Evolutionary conservation across 92 coral and sea anemone genomes (phyloP).

Genomic region (Zoanthus gigantus): DNA sequence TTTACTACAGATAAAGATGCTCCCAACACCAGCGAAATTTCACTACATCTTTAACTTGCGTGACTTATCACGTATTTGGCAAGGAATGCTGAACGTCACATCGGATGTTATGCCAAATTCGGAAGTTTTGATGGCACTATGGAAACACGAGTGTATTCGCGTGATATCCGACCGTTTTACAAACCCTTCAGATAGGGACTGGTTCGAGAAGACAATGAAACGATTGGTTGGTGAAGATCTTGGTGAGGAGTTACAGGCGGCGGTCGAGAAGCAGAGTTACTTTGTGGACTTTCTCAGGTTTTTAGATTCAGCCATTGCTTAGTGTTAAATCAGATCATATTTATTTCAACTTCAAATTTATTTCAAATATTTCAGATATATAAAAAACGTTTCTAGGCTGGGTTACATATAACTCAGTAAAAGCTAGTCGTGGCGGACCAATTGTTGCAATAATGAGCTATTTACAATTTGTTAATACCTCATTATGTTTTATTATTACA

Average conservation of each 20-base stretch:
- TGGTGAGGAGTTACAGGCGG: conserved; percentile 81
- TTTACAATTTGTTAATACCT: too few relatives aligned
- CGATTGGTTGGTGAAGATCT: conserved; percentile 90
- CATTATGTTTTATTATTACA: too few relatives aligned
- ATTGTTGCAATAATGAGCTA: too few relatives aligned
- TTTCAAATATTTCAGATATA: too few relatives aligned
- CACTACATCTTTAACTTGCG: conserved; percentile 99
- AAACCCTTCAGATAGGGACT: conserved; percentile 88
- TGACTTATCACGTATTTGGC: conserved; percentile 98
- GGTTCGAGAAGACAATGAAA: conserved; percentile 98
- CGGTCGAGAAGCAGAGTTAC: conserved; percentile 78
- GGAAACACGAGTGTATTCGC: conserved; percentile 98
- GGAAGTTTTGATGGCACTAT: conserved; percentile 73
- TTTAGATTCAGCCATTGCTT: neutral
- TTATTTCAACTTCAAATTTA: neutral
- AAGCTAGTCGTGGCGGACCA: too few relatives aligned
- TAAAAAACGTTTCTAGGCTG: too few relatives aligned
- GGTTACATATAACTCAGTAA: too few relatives aligned
- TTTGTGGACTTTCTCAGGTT: conserved; percentile 96
- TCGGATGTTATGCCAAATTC: conserved; percentile 79
- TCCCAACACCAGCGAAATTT: conserved; percentile 98
- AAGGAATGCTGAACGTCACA: conserved; percentile 90
- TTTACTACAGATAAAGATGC: conserved; percentile 84
- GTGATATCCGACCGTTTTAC: conserved; percentile 95
- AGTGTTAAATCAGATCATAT: neutral